Base-by-base conservation (phyloP, 2,113 vertebrate species). In the Channa maculata region DNA sequence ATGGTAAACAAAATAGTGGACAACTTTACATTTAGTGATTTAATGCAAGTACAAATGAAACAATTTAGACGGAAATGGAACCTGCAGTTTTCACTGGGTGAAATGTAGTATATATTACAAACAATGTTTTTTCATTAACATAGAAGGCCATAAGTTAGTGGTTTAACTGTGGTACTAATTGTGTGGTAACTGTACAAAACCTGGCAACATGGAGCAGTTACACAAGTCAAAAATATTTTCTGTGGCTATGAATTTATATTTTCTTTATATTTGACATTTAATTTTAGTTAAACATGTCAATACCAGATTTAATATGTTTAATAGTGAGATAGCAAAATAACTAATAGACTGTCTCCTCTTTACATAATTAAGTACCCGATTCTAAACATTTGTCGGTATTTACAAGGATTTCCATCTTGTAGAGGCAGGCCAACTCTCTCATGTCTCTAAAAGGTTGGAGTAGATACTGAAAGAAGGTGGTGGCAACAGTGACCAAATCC, bases 381-480 rank as follows among this genome's bases (percentile, higher is more conserved):
- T 24, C 8, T 48, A 10, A 62, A 52, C 8, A 8, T 12, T 9
- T 6, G 6, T 13, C 3, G 53, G 4, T 37, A 37, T 51, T 85
- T 95, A 99, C 98, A 95, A 96, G 91, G 88, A 98, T 97, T 88
- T 96, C 95, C 88, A 97, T 95, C 89, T 95, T 97, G 91, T 95
- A 96, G 57, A 96, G 94, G 1, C 96, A 94, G 0, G 97, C 96
- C 85, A 97, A 91, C 89, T 99, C 98, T 50, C 98, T 90, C 96
- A 96, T 96, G 85, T 98, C 95, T 81, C 98, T 95, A 69, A 99
- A 98, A 0, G 98, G 98, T 89, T 97, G 95, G 80, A 99, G 90
- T 74, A 98, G 95, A 86, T 96, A 96, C 89, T 99, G 98, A 91
- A 96, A 98, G 92, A 96, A 98, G 41, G 85, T 87, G 5, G 97